Evolutionary conservation across 2,797 vertebrate genomes (phyloP), one percentile per base, ranked within the genome.

Genomic region (Enteromius anoplus): DNA sequence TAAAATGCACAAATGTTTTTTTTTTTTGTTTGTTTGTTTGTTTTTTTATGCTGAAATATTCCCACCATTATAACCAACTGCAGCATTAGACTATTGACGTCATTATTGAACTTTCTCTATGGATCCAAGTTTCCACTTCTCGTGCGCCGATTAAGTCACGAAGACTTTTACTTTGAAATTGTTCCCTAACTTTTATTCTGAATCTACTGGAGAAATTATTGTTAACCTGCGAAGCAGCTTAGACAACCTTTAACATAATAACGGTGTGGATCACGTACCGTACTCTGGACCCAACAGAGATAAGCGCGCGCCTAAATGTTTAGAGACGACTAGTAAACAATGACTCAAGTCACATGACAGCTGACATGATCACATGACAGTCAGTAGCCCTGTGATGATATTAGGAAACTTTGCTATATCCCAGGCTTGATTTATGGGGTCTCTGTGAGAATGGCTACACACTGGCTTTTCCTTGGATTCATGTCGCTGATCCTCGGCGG

Each of bases 81-180:
- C 29, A 34, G 6, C 6, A 15, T 17, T 64, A 15, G 15, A 8
- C 6, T 64, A 3, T 7, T 64, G 5, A 64, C 49, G 53, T 10
- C 8, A 10, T 55, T 55, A 10, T 10, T n/a, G 21, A 51, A 51
- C 15, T 6, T 5, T 49, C 1, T 17, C 47, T 49, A 15, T 49
- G 47, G 47, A 15, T 49, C 15, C 4, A 15, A 17, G 14, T 49
- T 49, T 17, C 15, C 47, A 49, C 47, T 49, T 32, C 3, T 32
- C 32, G 32, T 32, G 32, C 32, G 32, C 32, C 32, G 1, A 32
- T 29, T 26, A 62, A 77, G 0, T 5, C n/a, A 51, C 29, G n/a
- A 26, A 69, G 78, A 73, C 83, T 84, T 80, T 80, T 79, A 80
- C n/a, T 80, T 55, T 84, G 69, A 80, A 84, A 79, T 60, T 1